Percentiles rank a stretch among this genome's conserved stretches.
Evolutionary conservation across 2,797 vertebrate genomes (phyloP).

Genomic region (Leucoraja ocellata): DNA sequence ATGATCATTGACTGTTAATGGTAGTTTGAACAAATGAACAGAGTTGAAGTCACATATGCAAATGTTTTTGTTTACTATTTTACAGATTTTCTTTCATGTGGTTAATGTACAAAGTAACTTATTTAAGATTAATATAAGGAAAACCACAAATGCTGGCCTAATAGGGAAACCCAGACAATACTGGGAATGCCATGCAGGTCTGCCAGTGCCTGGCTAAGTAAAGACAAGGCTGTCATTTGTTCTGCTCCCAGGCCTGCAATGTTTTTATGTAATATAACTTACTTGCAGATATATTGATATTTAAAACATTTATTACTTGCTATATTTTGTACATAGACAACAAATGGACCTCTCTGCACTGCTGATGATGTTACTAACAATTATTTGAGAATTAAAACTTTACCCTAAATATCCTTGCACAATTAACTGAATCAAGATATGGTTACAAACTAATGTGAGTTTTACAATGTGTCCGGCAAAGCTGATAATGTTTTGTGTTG

Average conservation of each 20-base stretch:
- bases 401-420: background rate
- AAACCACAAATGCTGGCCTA: background rate
- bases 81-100: background rate
- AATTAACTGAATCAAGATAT: background rate
- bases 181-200: background rate
- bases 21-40: background rate
- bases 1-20: background rate
- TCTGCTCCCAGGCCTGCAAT: background rate
- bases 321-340: conserved; percentile 18
- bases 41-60: background rate
- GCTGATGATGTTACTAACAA: background rate
- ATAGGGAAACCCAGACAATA: background rate
- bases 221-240: background rate
- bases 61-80: background rate
- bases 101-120: background rate
- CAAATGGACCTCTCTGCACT: background rate
- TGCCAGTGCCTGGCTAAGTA: background rate
- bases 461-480: background rate
- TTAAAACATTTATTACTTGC: conserved; percentile 14
- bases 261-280: background rate
- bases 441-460: background rate
- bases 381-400: background rate
- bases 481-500: background rate
- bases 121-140: background rate
- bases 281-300: conserved; percentile 7